Base-by-base conservation (phyloP, 2,888 invertebrate species). In the Belgica antarctica region DNA sequence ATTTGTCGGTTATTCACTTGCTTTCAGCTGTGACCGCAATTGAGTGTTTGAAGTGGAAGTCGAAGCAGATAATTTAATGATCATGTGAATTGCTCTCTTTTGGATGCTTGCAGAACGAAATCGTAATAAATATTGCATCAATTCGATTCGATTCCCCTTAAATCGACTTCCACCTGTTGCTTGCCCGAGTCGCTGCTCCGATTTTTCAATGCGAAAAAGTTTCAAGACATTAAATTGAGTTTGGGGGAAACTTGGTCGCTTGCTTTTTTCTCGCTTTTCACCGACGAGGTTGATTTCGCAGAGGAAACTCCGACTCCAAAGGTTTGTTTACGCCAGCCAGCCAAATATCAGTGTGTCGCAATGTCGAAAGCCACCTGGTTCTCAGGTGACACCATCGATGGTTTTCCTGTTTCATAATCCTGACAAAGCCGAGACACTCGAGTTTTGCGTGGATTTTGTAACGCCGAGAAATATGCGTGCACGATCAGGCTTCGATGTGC, bases 311-410 rank as follows among this genome's bases (percentile, higher is more conserved):
- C 61, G 36, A 19, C 24, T 62, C 34, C 34, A 36, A 62, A 62
- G 62, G 62, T 62, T 62, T 62, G 36, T 62, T 62, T 62, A 62
- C 62, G 62, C 28, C 61, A 24, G 31, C n/a, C 24, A 27, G n/a
- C n/a, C n/a, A n/a, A n/a, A n/a, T n/a, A n/a, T n/a, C n/a, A n/a
- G n/a, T n/a, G n/a, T n/a, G n/a, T n/a, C n/a, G n/a, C n/a, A n/a
- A n/a, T n/a, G n/a, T n/a, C n/a, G n/a, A n/a, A 61, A 61, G 36
- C 36, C 36, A 10, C 8, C 36, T 7, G 8, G 7, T 34, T 10
- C n/a, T n/a, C n/a, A n/a, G n/a, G n/a, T n/a, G n/a, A n/a, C n/a
- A n/a, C n/a, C n/a, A n/a, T n/a, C n/a, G n/a, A n/a, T n/a, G n/a
- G n/a, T n/a, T n/a, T n/a, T n/a, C n/a, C n/a, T n/a, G n/a, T n/a